Percentiles rank a stretch among this genome's conserved stretches.
phyloP scores from a whole-genome alignment of 2,888 invertebrate species.

The Hyposoter didymator region DNA sequence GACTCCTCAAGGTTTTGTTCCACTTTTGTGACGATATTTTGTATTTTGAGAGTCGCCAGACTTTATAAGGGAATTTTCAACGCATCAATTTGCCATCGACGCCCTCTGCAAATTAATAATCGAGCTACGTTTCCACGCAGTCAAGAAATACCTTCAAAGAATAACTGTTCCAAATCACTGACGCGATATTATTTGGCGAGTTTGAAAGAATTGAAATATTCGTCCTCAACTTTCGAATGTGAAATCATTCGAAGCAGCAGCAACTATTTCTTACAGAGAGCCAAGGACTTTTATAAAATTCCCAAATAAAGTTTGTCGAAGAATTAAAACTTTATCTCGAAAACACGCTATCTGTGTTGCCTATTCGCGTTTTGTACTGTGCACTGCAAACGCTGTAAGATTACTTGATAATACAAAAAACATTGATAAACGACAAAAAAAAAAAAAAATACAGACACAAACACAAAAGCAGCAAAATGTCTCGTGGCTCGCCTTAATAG shows the following conservation, averaged over 20 bases:
- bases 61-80: neutral
- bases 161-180: neutral
- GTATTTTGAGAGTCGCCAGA: neutral
- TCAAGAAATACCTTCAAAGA: neutral
- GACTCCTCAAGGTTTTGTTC: neutral
- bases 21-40: neutral
- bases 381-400: conserved; percentile 55
- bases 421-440: neutral
- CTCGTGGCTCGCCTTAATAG: conserved; percentile 62
- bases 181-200: neutral
- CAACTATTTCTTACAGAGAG: neutral
- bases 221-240: neutral
- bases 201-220: neutral
- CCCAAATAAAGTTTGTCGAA: conserved; percentile 13
- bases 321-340: conserved; percentile 5
- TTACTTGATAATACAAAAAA: conserved; percentile 38
- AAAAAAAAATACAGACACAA: conserved; percentile 14
- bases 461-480: conserved; percentile 45
- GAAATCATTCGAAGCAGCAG: neutral
- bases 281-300: conserved; percentile 14
- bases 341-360: conserved; percentile 13
- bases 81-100: neutral
- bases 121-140: neutral
- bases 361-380: conserved; percentile 50
- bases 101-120: neutral